A percentile compares a stretch with the other conserved stretches of the same genome.
These are phyloP conservation scores for Drosophila kohkoa DNA, from an alignment of 1,140 invertebrate species.

Conservation along the genomic window DNA sequence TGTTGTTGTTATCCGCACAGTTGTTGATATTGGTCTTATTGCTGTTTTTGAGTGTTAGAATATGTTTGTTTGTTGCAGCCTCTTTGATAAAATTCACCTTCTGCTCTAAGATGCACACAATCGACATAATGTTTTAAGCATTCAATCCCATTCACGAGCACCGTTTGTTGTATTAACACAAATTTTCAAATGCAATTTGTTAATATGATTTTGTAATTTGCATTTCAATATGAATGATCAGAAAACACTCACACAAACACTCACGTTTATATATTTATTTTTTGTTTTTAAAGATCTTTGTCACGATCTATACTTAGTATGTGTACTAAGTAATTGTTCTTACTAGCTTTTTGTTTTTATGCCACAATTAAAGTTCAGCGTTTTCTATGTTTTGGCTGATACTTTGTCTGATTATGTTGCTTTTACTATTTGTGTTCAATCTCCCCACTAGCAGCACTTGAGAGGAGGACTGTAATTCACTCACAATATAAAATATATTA, in stretches of 20 bases:
- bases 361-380: conserved; percentile 20
- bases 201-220: neutral
- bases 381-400: conserved; percentile 39
- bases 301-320: conserved; percentile 14
- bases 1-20: conserved; percentile 54
- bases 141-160: conserved; percentile 13
- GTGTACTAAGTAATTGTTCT: conserved; percentile 4
- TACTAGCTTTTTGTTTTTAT: conserved; percentile 23
- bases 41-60: conserved; percentile 71
- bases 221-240: neutral
- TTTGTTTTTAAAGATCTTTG: neutral
- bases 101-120: conserved; percentile 77
- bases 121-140: conserved; percentile 77
- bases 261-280: neutral
- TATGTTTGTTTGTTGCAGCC: conserved; percentile 66
- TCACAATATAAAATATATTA: conserved; percentile 4
- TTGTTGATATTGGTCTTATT: conserved; percentile 25
- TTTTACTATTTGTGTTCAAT: conserved; percentile 9
- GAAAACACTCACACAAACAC: conserved; percentile 1
- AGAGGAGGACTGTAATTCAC: conserved; percentile 30
- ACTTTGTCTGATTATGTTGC: conserved; percentile 12
- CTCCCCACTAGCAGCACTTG: conserved; percentile 2
- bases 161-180: conserved; percentile 1
- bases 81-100: conserved; percentile 79
- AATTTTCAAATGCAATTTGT: conserved; percentile 5